Conservation (phyloP, 2,113 vertebrate genomes). For the Anthoscopus minutus region DNA sequence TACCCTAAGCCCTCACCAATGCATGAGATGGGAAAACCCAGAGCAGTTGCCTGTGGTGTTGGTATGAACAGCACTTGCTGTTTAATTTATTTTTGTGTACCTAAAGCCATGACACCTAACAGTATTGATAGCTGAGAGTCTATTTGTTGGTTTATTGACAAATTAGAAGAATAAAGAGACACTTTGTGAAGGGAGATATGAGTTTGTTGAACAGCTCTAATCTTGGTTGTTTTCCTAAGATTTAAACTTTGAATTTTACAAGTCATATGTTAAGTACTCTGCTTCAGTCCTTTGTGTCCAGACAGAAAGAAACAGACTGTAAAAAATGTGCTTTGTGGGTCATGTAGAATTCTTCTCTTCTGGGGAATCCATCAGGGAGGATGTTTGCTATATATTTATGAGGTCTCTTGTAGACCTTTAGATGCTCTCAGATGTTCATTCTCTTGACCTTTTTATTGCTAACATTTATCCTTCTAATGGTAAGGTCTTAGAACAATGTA, state of each 20-base stretch:
- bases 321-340: background rate
- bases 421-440: background rate
- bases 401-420: background rate
- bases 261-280: background rate
- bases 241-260: background rate
- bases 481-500: background rate
- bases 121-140: background rate
- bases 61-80: background rate
- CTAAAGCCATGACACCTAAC: background rate
- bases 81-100: background rate
- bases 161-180: background rate
- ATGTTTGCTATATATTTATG: background rate
- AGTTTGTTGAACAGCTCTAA: background rate
- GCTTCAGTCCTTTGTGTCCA: background rate
- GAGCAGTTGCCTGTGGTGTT: background rate
- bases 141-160: background rate
- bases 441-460: background rate
- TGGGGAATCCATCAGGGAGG: background rate
- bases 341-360: background rate
- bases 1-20: background rate
- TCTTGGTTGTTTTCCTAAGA: background rate
- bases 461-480: background rate
- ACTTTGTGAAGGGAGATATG: background rate
- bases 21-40: background rate
- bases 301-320: background rate